Conservation (phyloP, 2,797 vertebrate species). For the Sebastiscus albofasciatus region DNA sequence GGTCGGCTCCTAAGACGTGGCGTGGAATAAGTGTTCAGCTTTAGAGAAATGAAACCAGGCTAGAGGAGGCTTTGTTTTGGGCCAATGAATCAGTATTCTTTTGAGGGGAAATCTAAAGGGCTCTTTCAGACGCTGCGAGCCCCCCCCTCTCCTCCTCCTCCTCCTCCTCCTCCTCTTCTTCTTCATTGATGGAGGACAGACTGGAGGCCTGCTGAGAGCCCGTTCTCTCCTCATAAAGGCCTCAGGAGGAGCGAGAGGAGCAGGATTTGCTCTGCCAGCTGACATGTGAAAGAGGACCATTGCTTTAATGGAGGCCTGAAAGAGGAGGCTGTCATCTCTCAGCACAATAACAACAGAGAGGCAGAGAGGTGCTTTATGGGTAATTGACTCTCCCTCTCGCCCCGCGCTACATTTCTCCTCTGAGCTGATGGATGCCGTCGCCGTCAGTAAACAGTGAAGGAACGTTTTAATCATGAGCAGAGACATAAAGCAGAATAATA, state of each 20-base stretch:
- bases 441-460: background rate
- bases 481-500: background rate
- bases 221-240: constrained; percentile 75
- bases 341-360: constrained; percentile 56
- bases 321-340: constrained; percentile 71
- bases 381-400: constrained; percentile 52
- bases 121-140: constrained; percentile 70
- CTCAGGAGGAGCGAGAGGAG: constrained; percentile 65
- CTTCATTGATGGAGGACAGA: constrained; percentile 64
- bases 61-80: constrained; percentile 78
- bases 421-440: background rate
- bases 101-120: constrained; percentile 74
- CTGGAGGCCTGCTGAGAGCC: constrained; percentile 75
- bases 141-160: constrained; percentile 9
- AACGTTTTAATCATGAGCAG: background rate
- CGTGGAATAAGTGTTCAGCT: constrained; percentile 74
- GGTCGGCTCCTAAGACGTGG: constrained; percentile 58
- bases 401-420: background rate
- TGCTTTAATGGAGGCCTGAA: constrained; percentile 76
- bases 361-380: constrained; percentile 55
- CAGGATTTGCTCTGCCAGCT: constrained; percentile 70
- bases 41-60: constrained; percentile 77
- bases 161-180: constrained; percentile 6
- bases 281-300: constrained; percentile 73
- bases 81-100: constrained; percentile 83